Percentiles rank a stretch among this genome's conserved stretches.
These are phyloP conservation scores for Cottus gobio DNA, from an alignment of 2,113 vertebrate species.

Conservation along the genomic window DNA sequence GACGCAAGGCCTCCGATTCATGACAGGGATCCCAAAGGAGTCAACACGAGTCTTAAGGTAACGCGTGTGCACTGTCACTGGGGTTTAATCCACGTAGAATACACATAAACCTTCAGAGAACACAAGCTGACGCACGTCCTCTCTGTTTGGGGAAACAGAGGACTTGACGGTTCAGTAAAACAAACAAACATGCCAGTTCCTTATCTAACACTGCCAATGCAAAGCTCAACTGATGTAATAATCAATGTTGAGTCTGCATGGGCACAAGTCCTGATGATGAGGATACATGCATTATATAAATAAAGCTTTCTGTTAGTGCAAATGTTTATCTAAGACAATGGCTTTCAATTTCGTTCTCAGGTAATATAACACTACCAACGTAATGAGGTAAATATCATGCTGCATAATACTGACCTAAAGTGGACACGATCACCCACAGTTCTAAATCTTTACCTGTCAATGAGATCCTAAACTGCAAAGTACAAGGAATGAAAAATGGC, in stretches of 20 bases:
- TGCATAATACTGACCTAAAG: constrained; percentile 53
- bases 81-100: background rate
- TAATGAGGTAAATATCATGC: background rate
- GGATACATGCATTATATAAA: background rate
- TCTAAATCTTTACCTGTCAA: background rate
- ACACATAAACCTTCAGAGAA: background rate
- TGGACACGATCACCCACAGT: constrained; percentile 30
- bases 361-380: background rate
- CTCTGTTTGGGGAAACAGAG: background rate
- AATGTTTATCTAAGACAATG: background rate
- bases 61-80: background rate
- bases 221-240: background rate
- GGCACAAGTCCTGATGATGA: background rate
- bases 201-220: background rate
- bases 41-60: constrained; percentile 75
- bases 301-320: background rate
- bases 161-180: background rate
- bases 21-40: constrained; percentile 67
- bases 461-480: background rate
- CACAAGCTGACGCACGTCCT: background rate
- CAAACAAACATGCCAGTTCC: constrained; percentile 17
- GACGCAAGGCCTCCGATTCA: constrained; percentile 39
- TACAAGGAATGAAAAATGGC: background rate
- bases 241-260: background rate
- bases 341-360: background rate